These are phyloP conservation scores for Turnix velox DNA, from an alignment of 2,113 vertebrate genomes.

Conservation along the genomic window DNA sequence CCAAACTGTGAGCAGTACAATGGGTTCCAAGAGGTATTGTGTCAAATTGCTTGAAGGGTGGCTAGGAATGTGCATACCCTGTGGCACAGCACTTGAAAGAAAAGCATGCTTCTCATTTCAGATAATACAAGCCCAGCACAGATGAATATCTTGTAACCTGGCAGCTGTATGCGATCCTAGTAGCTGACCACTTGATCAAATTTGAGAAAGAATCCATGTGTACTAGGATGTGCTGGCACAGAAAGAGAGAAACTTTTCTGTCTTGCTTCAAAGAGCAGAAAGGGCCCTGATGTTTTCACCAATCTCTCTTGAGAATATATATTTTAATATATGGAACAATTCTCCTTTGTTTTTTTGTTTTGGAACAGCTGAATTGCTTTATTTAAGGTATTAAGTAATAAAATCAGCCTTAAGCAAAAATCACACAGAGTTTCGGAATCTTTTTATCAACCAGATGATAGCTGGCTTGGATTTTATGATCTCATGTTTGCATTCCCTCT, in stretches of 20 bases:
- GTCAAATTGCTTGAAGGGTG: background rate
- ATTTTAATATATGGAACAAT: background rate
- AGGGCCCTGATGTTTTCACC: background rate
- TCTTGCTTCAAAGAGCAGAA: background rate
- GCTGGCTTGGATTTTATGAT: background rate
- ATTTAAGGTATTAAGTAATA: background rate
- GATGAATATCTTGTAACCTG: background rate
- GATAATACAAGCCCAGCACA: rapidly evolving
- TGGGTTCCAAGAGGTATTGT: constrained; percentile 90
- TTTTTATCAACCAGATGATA: background rate
- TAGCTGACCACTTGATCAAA: background rate
- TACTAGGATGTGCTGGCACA: background rate
- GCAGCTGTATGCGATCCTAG: background rate
- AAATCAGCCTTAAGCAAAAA: background rate
- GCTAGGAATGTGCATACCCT: background rate
- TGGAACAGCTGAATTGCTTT: background rate
- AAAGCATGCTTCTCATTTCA: rapidly evolving
- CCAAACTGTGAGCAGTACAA: constrained; percentile 98
- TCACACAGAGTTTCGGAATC: background rate
- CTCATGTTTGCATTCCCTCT: background rate
- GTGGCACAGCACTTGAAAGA: background rate
- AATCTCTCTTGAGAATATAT: background rate
- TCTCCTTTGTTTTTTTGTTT: background rate
- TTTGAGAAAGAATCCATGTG: rapidly evolving
- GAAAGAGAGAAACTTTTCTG: background rate